A percentile compares a stretch with the other conserved stretches of the same genome.
Conservation (phyloP, 2,888 invertebrate species). For the Sphecodes monilicornis region DNA sequence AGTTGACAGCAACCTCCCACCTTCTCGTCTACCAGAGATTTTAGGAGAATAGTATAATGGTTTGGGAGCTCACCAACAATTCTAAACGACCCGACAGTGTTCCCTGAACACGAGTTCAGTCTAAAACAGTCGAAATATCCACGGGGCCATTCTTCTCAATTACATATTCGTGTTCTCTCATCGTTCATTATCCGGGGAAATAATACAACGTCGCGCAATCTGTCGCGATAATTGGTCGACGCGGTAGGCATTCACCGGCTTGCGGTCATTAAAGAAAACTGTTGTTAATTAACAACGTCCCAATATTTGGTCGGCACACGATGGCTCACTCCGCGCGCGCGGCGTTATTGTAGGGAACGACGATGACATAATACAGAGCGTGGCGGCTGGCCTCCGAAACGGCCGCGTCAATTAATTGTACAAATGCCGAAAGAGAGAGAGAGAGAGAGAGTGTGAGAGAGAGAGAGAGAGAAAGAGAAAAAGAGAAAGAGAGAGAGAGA, state of each 20-base stretch:
- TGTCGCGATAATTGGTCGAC: slow-evolving; percentile 38
- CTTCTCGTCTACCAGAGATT: no score
- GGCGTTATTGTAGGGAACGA: slow-evolving; percentile 25
- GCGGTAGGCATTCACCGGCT: slow-evolving; percentile 11
- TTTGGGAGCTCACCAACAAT: not conserved
- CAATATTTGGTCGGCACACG: slow-evolving; percentile 54
- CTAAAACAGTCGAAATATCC: not conserved
- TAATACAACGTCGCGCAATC: slow-evolving; percentile 23
- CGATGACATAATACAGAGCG: slow-evolving; percentile 21
- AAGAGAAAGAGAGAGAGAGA: no score
- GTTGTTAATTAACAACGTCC: slow-evolving; percentile 60
- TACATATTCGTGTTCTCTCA: not conserved
- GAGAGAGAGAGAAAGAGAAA: no score
- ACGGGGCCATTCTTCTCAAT: slow-evolving; percentile 17
- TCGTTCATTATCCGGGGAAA: slow-evolving; percentile 27
- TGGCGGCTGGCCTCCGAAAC: slow-evolving; percentile 30
- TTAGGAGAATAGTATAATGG: not conserved
- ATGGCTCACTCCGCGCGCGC: slow-evolving; percentile 22
- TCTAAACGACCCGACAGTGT: not conserved
- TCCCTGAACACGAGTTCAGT: not conserved
- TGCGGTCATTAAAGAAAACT: slow-evolving; percentile 40
- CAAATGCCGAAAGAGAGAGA: not conserved
- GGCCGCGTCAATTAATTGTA: slow-evolving; percentile 51
- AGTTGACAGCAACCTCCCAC: no score
- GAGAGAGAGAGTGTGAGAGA: no score